Evolutionary conservation across 2,113 vertebrate genomes (phyloP).

Genomic region (Myanophis thanlyinensis): DNA sequence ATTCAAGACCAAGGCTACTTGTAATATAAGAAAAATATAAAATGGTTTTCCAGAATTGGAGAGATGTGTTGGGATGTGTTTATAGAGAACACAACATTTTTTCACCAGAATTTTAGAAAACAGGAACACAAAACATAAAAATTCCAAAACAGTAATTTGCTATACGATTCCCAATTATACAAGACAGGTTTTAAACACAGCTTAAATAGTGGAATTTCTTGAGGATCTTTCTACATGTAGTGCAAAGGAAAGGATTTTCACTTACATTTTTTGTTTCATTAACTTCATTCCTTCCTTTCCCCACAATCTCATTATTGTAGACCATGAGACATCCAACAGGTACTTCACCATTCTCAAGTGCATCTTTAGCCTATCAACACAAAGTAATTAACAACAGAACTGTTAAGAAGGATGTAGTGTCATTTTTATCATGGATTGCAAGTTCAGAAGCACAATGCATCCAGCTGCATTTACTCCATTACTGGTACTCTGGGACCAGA

Average conservation of each 20-base stretch:
- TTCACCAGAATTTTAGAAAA: background rate
- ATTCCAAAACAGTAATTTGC: background rate
- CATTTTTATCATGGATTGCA: background rate
- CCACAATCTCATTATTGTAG: slow-evolving; percentile 77
- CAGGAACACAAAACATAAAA: background rate
- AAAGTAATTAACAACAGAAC: background rate
- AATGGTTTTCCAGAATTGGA: background rate
- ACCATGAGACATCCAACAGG: slow-evolving; percentile 95
- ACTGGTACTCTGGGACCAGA: background rate
- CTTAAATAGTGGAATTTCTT: background rate
- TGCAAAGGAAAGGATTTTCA: slow-evolving; percentile 4
- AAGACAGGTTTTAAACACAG: background rate
- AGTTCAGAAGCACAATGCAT: background rate
- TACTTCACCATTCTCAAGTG: slow-evolving; percentile 86
- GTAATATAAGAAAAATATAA: background rate
- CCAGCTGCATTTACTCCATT: background rate
- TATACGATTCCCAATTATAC: background rate
- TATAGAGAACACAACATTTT: background rate
- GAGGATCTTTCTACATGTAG: background rate
- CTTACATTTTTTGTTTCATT: slow-evolving; percentile 94
- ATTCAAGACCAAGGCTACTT: background rate
- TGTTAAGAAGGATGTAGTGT: background rate
- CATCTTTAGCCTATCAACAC: slow-evolving; percentile 79
- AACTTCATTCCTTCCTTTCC: slow-evolving; percentile 88
- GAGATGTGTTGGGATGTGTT: background rate